Conservation (phyloP, 2,797 vertebrate genomes). For the Rhynchotus rufescens region DNA sequence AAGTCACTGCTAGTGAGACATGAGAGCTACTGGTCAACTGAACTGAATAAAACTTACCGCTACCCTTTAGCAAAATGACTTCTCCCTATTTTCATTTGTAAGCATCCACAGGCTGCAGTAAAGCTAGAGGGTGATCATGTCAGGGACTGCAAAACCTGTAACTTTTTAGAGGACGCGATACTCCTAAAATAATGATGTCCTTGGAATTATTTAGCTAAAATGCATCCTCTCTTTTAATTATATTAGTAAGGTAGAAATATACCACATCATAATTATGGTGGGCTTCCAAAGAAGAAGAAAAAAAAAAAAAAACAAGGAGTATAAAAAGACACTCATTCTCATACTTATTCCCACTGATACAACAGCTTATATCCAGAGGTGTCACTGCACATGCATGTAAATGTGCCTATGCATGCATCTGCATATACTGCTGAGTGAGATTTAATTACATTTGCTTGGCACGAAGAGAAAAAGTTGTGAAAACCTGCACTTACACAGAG, state of each 20-base stretch:
- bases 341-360: not conserved
- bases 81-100: not conserved
- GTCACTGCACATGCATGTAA: not conserved
- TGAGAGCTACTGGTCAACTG: not conserved
- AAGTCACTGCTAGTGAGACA: not conserved
- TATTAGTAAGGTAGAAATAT: not conserved
- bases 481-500: not conserved
- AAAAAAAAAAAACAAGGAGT: not conserved
- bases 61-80: not conserved
- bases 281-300: not conserved
- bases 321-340: not conserved
- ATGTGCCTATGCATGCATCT: rapidly evolving
- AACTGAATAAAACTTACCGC: not conserved
- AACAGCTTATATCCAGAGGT: not conserved
- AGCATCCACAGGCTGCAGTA: not conserved
- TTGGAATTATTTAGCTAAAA: not conserved
- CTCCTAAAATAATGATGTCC: not conserved
- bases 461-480: not conserved
- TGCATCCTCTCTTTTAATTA: not conserved
- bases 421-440: not conserved
- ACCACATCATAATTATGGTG: not conserved
- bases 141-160: not conserved
- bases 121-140: rapidly evolving
- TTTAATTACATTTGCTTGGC: not conserved
- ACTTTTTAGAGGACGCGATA: not conserved